Conservation (phyloP, 2,113 vertebrate species). For the Odontesthes bonariensis region DNA sequence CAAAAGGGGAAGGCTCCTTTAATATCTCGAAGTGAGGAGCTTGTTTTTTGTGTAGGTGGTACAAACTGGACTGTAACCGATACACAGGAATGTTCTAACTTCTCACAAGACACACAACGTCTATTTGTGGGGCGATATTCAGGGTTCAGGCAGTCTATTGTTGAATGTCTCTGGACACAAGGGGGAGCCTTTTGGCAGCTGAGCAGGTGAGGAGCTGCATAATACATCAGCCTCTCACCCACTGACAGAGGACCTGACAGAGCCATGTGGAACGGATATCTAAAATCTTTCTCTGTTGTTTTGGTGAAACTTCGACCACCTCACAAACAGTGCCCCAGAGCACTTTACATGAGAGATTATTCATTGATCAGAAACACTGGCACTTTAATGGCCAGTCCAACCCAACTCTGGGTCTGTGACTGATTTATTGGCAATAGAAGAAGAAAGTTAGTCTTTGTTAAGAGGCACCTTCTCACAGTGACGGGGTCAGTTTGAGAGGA, state of each 20-base stretch:
- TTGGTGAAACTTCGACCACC: conserved; percentile 35
- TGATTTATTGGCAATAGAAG: conserved; percentile 59
- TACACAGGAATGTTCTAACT: not conserved
- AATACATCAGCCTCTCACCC: conserved; percentile 10
- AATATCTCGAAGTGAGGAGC: not conserved
- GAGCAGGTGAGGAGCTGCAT: conserved; percentile 38
- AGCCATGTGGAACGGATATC: conserved; percentile 36
- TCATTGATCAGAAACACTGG: conserved; percentile 52
- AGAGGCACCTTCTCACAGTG: conserved; percentile 48
- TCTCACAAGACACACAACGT: not conserved
- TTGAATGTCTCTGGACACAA: conserved; percentile 57
- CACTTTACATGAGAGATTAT: conserved; percentile 41
- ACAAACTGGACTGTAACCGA: not conserved
- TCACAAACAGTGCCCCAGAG: conserved; percentile 47
- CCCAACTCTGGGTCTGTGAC: conserved; percentile 14
- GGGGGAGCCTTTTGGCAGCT: conserved; percentile 69
- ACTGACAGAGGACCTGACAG: conserved; percentile 18
- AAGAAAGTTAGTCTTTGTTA: conserved; percentile 53
- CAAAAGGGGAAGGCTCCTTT: not conserved
- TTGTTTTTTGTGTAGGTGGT: not conserved
- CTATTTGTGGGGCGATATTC: not conserved
- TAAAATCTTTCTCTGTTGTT: conserved; percentile 39
- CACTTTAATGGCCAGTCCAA: conserved; percentile 35
- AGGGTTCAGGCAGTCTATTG: not conserved
- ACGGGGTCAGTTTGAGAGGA: conserved; percentile 14